phyloP scores from a whole-genome alignment of 1,140 invertebrate species.

The Microplitis demolitor region DNA sequence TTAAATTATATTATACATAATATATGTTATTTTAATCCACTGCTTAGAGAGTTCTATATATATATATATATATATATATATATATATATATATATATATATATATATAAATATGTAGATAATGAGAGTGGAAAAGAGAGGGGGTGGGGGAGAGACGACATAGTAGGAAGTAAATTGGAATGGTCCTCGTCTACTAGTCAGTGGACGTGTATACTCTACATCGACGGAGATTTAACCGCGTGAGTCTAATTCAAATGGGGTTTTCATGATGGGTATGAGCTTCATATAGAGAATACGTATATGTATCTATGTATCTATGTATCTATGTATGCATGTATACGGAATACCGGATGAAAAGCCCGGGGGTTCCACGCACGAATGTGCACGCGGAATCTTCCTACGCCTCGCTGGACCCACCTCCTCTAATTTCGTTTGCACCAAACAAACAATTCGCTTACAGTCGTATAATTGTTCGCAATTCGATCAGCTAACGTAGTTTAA shows the following conservation, averaged over 20 bases:
- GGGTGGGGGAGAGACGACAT: no score
- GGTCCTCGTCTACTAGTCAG: not conserved
- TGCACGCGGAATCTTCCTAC: constrained; percentile 15
- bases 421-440: constrained; percentile 37
- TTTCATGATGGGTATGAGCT: not conserved
- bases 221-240: not conserved
- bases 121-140: no score
- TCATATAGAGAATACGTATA: not conserved
- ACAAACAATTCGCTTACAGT: constrained; percentile 43
- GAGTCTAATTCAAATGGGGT: constrained; percentile 4
- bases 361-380: constrained; percentile 6
- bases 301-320: not conserved
- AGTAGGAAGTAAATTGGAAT: no score
- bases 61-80: no score
- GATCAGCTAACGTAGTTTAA: constrained; percentile 42
- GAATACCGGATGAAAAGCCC: constrained; percentile 15
- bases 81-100: no score
- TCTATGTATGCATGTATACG: not conserved
- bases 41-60: no score
- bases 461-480: constrained; percentile 50
- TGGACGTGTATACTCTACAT: not conserved
- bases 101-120: no score
- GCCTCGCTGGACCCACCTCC: constrained; percentile 6
- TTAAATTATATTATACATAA: no score
- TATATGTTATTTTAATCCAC: no score